Percentiles rank a stretch among this genome's conserved stretches.
Conservation (phyloP, 1,140 invertebrate genomes). For the Drosophila tropicalis region DNA sequence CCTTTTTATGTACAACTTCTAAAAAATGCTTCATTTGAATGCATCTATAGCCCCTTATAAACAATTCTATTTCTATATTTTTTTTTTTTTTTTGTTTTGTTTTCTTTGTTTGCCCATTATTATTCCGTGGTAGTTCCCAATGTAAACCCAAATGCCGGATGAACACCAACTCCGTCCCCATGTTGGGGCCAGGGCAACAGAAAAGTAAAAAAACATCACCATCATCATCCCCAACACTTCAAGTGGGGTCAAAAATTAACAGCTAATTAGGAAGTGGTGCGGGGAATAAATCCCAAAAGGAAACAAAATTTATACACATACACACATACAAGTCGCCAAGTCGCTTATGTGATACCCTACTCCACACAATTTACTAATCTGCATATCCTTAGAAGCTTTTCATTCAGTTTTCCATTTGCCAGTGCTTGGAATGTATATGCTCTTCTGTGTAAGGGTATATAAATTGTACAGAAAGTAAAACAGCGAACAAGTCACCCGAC, state of each 20-base stretch:
- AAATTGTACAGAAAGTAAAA: not conserved
- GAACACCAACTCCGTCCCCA: not conserved
- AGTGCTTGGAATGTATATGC: not conserved
- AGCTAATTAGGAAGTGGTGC: constrained; percentile 4
- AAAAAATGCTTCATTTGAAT: too few species aligned
- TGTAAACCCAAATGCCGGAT: not conserved
- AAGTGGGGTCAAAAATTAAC: constrained; percentile 13
- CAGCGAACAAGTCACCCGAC: constrained; percentile 8
- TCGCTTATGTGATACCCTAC: not conserved
- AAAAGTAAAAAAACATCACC: not conserved
- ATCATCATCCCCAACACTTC: constrained; percentile 1
- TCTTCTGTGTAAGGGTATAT: not conserved
- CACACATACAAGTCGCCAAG: not conserved
- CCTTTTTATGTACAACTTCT: not conserved
- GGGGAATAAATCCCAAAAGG: not conserved
- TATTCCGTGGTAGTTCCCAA: not conserved
- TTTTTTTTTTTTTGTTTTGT: not conserved
- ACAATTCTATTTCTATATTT: not conserved
- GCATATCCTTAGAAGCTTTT: too few species aligned
- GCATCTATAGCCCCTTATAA: too few species aligned
- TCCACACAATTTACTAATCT: too few species aligned
- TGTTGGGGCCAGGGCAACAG: constrained; percentile 3
- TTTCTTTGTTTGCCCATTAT: not conserved
- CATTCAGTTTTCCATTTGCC: too few species aligned
- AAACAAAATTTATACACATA: not conserved